Evolutionary conservation across 2,113 vertebrate genomes (phyloP), one percentile per base, ranked within the genome.

Genomic region (Microtus ochrogaster): DNA sequence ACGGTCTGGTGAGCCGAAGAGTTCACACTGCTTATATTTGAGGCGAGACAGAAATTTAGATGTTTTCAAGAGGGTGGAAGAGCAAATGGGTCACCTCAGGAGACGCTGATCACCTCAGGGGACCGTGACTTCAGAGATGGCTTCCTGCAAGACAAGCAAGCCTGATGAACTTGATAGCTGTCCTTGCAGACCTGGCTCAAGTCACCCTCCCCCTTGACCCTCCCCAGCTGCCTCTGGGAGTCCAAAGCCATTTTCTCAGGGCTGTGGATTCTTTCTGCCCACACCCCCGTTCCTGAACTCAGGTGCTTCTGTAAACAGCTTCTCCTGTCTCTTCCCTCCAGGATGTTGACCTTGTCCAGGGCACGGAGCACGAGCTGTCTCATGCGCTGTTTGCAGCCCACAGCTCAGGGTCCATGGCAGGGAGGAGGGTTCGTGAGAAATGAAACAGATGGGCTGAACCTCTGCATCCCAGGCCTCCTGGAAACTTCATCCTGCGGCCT

Each of bases 261-360:
- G 28, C 16, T 66, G 33, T 76, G 7, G 63, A 61, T 24, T n/a
- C 0, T 1, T 58, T 63, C 65, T 26, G n/a, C 24, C 41, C 52
- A 19, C 0, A 0, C 12, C 68, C 41, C 39, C 6, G 5, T 26
- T 41, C 0, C n/a, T 47, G 55, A 19, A 0, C 21, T 33, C 0
- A 7, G 1, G 39, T 44, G 72, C 1, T 2, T 22, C 14, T 47
- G 19, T 30, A 13, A 84, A 41, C 44, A 87, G 22, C 79, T 63
- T 49, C 22, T 70, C 47, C 94, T 36, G 44, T 0, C 16, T 90
- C 73, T 61, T 85, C 13, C 47, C 49, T 52, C 52, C 36, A 22
- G 78, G 85, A 66, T 39, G 0, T 0, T 52, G 92, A 44, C 94
- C 86, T 86, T 70, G 47, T 58, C 16, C 36, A 7, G 52, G 77